Base-by-base conservation (phyloP, 2,113 vertebrate genomes). In the Emydura subglobosa region DNA sequence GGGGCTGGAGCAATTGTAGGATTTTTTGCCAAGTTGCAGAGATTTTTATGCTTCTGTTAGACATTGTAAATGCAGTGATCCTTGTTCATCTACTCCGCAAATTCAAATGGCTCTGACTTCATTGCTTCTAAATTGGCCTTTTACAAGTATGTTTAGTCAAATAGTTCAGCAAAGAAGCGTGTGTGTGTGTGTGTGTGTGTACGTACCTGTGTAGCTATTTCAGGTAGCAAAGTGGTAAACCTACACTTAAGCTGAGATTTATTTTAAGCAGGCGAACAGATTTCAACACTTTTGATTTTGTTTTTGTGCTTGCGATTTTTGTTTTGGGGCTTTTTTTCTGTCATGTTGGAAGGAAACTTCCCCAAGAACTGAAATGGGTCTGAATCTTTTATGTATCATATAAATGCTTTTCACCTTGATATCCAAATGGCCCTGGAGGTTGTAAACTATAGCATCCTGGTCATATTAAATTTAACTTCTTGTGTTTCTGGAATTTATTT, bases 101-200 rank as follows among this genome's bases (percentile, higher is more conserved):
- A 4, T 79, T 96, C 87, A 89, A 92, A 93, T 91, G 86, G 84
- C 93, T 94, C 89, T 87, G 93, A 83, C 82, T 96, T 92, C 92
- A 83, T 92, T 96, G 85, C 91, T 79, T 94, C 78, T 94, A 86
- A 96, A 86, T 57, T 39, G 57, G 49, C 68, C 65, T 95, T 21
- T 96, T 92, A 65, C 65, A 86, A 84, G 74, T 86, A 51, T 72
- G 8, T 88, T 84, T 83, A 44, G 80, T 86, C 88, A 90, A 96
- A 83, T 90, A 90, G 79, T 74, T 96, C 85, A 47, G 79, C 19
- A 55, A 81, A 49, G 81, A 82, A 79, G 14, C 2, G 12, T 10
- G 16, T 68, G 16, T 65, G 34, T 25, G 21, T 68, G 14, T 89
- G 47, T 16, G 17, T 85, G 6, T 49, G 49, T 49, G 49, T 49